A percentile compares a stretch with the other conserved stretches of the same genome.
Evolutionary conservation across 1,140 invertebrate genomes (phyloP).

Genomic region (Bradysia coprophila): DNA sequence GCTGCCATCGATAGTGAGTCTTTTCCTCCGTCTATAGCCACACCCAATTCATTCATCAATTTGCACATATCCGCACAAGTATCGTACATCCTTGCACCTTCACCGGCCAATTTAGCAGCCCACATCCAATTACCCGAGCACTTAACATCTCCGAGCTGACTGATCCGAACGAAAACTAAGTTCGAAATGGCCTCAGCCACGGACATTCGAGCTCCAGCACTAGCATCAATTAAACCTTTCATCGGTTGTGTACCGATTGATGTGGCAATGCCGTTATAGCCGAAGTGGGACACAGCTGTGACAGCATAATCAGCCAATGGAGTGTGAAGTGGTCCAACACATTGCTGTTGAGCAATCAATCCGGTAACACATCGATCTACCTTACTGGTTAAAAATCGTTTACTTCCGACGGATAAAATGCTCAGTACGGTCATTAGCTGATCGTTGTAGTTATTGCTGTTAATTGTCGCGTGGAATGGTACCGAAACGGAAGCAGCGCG

Average conservation of each 20-base stretch:
- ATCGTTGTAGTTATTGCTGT: slow-evolving; percentile 32
- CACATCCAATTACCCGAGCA: slow-evolving; percentile 99
- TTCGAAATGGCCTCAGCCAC: slow-evolving; percentile 91
- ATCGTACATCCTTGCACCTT: slow-evolving; percentile 70
- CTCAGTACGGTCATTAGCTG: slow-evolving; percentile 67
- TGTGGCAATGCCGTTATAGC: slow-evolving; percentile 65
- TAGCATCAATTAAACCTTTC: slow-evolving; percentile 68
- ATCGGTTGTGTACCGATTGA: slow-evolving; percentile 94
- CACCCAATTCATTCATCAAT: slow-evolving; percentile 68
- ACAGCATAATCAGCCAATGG: slow-evolving; percentile 89
- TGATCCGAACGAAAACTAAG: slow-evolving; percentile 82
- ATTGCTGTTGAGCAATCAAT: slow-evolving; percentile 90
- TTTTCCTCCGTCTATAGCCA: slow-evolving; percentile 94
- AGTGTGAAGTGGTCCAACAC: slow-evolving; percentile 88
- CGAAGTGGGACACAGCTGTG: slow-evolving; percentile 64
- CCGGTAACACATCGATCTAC: slow-evolving; percentile 96
- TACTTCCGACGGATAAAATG: slow-evolving; percentile 82
- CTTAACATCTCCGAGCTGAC: slow-evolving; percentile 74
- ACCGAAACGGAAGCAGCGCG: slow-evolving; percentile 18
- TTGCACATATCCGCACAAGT: slow-evolving; percentile 79
- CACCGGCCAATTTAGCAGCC: slow-evolving; percentile 84
- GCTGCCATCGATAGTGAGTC: slow-evolving; percentile 97
- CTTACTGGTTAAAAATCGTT: slow-evolving; percentile 87
- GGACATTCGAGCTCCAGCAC: slow-evolving; percentile 77
- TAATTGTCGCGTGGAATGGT: slow-evolving; percentile 31